Conservation (phyloP, 2,797 vertebrate species). For the Pempheris klunzingeri region DNA sequence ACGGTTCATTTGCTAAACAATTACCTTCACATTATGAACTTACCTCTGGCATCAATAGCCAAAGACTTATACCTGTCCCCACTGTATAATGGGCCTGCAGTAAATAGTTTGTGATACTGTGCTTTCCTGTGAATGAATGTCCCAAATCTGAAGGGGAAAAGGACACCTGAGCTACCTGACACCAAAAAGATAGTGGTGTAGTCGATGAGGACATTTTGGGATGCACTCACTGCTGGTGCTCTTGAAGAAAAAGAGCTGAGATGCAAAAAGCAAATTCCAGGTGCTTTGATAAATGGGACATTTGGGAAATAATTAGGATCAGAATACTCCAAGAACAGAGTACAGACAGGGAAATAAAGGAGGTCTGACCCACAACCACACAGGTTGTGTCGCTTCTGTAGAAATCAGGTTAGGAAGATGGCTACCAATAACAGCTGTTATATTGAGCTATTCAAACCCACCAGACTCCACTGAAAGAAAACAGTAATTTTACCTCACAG, state of each 20-base stretch:
- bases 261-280: not conserved
- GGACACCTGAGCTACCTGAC: not conserved
- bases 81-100: not conserved
- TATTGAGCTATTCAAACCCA: no score
- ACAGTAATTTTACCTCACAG: no score
- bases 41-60: not conserved
- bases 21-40: slow-evolving; percentile 11
- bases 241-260: not conserved
- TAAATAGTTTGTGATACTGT: not conserved
- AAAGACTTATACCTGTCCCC: not conserved
- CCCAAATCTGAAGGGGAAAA: not conserved
- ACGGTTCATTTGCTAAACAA: slow-evolving; percentile 14
- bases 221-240: not conserved
- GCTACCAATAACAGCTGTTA: no score
- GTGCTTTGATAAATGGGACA: not conserved
- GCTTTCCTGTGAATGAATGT: not conserved
- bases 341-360: not conserved
- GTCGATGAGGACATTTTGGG: not conserved
- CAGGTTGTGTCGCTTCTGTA: not conserved
- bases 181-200: not conserved
- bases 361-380: not conserved
- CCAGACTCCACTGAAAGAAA: no score
- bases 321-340: not conserved
- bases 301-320: not conserved
- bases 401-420: no score